Base-by-base conservation (phyloP, 2,113 vertebrate genomes). In the Eolophus roseicapilla region DNA sequence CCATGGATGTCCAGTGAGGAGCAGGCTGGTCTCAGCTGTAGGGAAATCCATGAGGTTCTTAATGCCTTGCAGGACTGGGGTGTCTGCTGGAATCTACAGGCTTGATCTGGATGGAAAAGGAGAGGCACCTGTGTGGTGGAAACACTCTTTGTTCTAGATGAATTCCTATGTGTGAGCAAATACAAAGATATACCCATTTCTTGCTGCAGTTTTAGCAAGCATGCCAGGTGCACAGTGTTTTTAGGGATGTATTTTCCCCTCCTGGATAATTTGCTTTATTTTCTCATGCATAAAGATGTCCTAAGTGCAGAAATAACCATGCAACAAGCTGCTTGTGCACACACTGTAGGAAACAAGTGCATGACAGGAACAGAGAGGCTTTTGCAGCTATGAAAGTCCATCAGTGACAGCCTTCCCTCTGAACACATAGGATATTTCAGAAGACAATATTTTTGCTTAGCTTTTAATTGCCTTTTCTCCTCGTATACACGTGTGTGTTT, bases 401-500 rank as follows among this genome's bases (percentile, higher is more conserved):
- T 49, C 16, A 5, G 28, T 3, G 8, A 59, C 57, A 47, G 13
- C 53, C 41, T 63, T 37, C 47, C 23, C 23, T 79, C 77, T 47
- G 24, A 74, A 59, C 10, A 4, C 29, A 12, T 3, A 47, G 52
- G n/a, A 18, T 14, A 13, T 29, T 59, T 47, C 11, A 69, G 55
- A 31, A 47, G 37, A 44, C 77, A 44, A 35, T n/a, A 31, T 18
- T 82, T 74, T 47, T 64, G 8, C 29, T 37, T 18, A 8, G 17
- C 31, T 52, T 82, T 57, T 35, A 29, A 57, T 43, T 82, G 37
- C 37, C 27, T 78, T 53, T 86, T 31, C 28, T 63, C 11, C 31
- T 20, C 2, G 0, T 3, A 41, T 37, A 33, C 13, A 5, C 6
- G 5, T 7, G 18, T 39, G 47, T 6, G 2, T 43, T 37, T 49